These are phyloP conservation scores for Morpho deidamia DNA, from an alignment of 2,888 invertebrate genomes.

Conservation along the genomic window DNA sequence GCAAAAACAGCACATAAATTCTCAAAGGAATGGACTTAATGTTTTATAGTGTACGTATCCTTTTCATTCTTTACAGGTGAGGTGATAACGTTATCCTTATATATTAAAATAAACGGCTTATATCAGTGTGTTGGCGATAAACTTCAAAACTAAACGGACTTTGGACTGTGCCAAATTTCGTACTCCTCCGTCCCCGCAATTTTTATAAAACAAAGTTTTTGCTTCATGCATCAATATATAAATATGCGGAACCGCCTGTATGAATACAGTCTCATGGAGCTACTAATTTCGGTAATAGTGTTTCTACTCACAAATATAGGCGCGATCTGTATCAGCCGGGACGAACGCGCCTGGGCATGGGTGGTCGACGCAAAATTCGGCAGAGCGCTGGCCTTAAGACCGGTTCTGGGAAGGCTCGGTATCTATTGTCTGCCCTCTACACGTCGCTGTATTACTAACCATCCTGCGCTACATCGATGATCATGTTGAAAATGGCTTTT, in stretches of 20 bases:
- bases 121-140: too few relatives aligned
- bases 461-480: slow-evolving; percentile 23
- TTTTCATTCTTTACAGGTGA: too few relatives aligned
- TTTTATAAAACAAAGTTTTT: too few relatives aligned
- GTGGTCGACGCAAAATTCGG: slow-evolving; percentile 76
- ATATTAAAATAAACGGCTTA: too few relatives aligned
- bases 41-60: too few relatives aligned
- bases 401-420: slow-evolving; percentile 70
- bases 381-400: slow-evolving; percentile 62
- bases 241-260: background rate
- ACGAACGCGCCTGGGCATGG: slow-evolving; percentile 43
- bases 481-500: slow-evolving; percentile 12
- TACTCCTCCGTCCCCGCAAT: too few relatives aligned
- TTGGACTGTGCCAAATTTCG: too few relatives aligned
- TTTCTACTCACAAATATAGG: slow-evolving; percentile 70
- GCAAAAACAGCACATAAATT: too few relatives aligned
- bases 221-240: too few relatives aligned
- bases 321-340: slow-evolving; percentile 66
- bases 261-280: slow-evolving; percentile 37
- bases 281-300: slow-evolving; percentile 49
- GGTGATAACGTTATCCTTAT: too few relatives aligned
- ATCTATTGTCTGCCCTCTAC: slow-evolving; percentile 66
- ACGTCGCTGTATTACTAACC: slow-evolving; percentile 59
- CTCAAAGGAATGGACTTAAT: too few relatives aligned
- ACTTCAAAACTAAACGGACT: too few relatives aligned